Conservation (phyloP, 1,140 invertebrate genomes). For the Polyergus mexicanus region DNA sequence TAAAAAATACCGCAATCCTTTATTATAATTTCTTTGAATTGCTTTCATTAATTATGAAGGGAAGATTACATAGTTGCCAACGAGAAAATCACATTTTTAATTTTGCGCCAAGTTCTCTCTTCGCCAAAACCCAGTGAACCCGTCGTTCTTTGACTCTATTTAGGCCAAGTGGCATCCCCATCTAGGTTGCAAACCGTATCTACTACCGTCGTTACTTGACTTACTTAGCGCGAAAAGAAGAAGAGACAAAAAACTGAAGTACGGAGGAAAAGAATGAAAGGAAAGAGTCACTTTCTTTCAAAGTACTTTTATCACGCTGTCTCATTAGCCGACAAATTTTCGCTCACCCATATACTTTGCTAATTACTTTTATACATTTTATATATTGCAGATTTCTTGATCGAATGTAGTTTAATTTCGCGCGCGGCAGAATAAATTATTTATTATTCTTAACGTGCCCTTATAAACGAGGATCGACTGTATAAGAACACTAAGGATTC, state of each 20-base stretch:
- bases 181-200: constrained; percentile 59
- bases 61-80: neutral
- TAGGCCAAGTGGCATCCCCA: constrained; percentile 80
- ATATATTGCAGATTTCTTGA: neutral
- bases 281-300: neutral
- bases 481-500: constrained; percentile 11
- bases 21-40: constrained; percentile 45
- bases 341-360: neutral
- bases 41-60: neutral
- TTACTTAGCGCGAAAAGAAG: constrained; percentile 70
- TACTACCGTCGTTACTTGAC: constrained; percentile 81
- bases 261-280: constrained; percentile 66
- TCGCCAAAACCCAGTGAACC: neutral
- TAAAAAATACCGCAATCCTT: constrained; percentile 67
- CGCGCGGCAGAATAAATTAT: neutral
- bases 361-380: neutral
- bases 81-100: neutral
- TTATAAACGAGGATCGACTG: neutral
- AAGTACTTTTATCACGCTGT: neutral
- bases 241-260: constrained; percentile 21
- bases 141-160: constrained; percentile 75
- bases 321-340: neutral
- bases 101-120: neutral
- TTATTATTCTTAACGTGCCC: too few relatives aligned
- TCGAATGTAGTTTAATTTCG: neutral